Conservation (phyloP, 35 echinoderm and acorn worm genomes). For the Ophioderma brevispina region DNA sequence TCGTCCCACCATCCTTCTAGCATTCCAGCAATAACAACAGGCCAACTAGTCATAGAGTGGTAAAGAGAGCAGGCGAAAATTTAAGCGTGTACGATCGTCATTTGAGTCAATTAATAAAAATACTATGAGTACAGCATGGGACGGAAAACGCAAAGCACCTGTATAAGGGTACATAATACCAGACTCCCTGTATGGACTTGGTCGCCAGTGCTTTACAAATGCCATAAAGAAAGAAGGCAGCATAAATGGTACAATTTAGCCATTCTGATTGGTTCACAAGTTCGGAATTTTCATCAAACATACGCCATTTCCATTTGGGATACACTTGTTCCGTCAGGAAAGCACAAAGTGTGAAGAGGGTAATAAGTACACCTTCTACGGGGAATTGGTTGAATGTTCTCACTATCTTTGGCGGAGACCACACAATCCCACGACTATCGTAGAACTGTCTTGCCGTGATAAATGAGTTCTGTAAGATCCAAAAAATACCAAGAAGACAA, state of each 20-base stretch:
- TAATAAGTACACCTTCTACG: not conserved
- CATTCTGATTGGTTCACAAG: not conserved
- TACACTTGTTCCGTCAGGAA: not conserved
- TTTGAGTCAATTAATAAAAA: not conserved
- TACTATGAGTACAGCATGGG: not conserved
- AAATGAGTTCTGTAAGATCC: not conserved
- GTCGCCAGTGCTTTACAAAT: not conserved
- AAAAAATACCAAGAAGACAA: not conserved
- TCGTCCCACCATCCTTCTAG: constrained; percentile 1
- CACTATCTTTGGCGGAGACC: not conserved
- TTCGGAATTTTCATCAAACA: not conserved
- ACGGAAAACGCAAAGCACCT: not conserved
- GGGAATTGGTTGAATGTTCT: not conserved
- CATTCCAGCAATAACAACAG: not conserved
- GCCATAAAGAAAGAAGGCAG: not conserved
- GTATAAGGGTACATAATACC: not conserved
- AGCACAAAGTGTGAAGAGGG: not conserved
- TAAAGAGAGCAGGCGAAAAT: not conserved
- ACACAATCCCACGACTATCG: not conserved
- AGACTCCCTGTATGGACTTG: not conserved
- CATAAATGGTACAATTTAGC: not conserved
- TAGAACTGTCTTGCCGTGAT: not conserved
- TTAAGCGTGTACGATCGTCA: not conserved
- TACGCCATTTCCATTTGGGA: not conserved
- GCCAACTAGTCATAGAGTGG: not conserved